Percentiles rank a stretch among this genome's conserved stretches.
Conservation (phyloP, 2,113 vertebrate species). For the Chrysochloris asiatica region DNA sequence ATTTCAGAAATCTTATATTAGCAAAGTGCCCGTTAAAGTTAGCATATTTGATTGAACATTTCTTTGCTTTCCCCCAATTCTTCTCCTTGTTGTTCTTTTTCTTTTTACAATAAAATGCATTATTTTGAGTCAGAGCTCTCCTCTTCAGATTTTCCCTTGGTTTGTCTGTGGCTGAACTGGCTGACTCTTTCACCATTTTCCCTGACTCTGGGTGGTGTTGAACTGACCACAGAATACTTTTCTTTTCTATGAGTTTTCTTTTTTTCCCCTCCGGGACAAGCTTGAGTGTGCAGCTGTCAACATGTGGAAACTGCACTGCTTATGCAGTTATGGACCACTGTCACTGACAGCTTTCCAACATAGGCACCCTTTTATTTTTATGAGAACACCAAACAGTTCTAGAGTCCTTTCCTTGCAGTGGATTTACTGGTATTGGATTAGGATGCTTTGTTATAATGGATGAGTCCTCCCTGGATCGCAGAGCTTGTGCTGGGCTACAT, state of each 20-base stretch:
- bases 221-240: conserved; percentile 82
- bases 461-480: no score
- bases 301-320: no score
- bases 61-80: conserved; percentile 48
- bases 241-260: conserved; percentile 82
- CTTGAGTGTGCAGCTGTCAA: conserved; percentile 75
- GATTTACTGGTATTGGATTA: not conserved
- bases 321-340: no score
- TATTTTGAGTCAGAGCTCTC: conserved; percentile 67
- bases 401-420: not conserved
- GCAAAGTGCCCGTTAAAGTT: no score
- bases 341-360: conserved; percentile 68
- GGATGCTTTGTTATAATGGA: no score
- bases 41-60: no score
- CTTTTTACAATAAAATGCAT: not conserved
- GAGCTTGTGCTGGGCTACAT: no score
- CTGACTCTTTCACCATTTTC: no score
- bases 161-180: no score
- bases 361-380: no score
- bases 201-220: conserved; percentile 74
- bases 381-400: not conserved
- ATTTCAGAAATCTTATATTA: no score
- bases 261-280: conserved; percentile 76
- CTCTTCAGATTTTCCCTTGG: conserved; percentile 34
- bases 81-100: conserved; percentile 49